Evolutionary conservation across 2,888 invertebrate species (phyloP).

Genomic region (Hyposoter didymator): DNA sequence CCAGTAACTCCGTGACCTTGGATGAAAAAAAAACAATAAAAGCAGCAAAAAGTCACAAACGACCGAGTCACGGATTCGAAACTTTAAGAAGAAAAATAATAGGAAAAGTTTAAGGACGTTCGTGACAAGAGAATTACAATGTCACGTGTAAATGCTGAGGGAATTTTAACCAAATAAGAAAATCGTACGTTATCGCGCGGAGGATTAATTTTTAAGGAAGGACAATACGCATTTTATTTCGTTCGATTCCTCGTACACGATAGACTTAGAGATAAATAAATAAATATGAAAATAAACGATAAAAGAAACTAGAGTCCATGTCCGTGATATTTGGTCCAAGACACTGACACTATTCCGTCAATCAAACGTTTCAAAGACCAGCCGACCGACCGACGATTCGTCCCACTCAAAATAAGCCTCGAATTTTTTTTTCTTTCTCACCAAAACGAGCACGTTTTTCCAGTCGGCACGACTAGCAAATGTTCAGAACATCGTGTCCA

Average conservation of each 20-base stretch:
- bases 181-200: constrained; percentile 51
- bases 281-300: neutral
- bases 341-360: neutral
- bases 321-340: constrained; percentile 28
- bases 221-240: constrained; percentile 81
- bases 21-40: neutral
- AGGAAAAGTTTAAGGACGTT: neutral
- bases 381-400: constrained; percentile 48
- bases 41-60: neutral
- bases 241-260: constrained; percentile 69
- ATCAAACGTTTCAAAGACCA: constrained; percentile 60
- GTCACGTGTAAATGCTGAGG: constrained; percentile 41
- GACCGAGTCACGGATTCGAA: constrained; percentile 29
- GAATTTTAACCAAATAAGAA: constrained; percentile 31
- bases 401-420: neutral
- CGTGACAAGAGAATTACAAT: constrained; percentile 18
- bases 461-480: too few species aligned
- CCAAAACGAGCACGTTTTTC: too few species aligned
- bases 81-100: neutral
- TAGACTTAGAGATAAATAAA: constrained; percentile 11
- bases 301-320: constrained; percentile 58
- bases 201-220: constrained; percentile 78
- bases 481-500: too few species aligned
- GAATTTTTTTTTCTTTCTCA: neutral
- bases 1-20: constrained; percentile 11